Conservation (phyloP, 2,888 invertebrate species). For the Tiphia femorata region DNA sequence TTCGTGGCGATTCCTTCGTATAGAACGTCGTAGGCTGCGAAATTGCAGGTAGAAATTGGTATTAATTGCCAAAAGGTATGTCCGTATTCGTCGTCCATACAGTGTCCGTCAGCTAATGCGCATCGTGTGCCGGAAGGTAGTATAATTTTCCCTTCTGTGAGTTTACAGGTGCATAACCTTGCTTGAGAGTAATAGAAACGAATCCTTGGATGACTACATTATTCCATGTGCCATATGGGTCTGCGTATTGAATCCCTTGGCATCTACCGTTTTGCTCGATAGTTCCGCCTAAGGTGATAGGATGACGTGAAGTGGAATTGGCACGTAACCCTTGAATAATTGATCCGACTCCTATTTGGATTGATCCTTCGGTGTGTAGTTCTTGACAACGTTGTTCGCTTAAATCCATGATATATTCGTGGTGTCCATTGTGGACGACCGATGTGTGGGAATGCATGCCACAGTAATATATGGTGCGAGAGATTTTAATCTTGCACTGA, state of each 20-base stretch:
- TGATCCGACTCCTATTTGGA: conserved; percentile 5
- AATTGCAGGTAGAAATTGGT: conserved; percentile 12
- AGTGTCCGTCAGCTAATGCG: neutral
- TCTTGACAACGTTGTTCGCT: neutral
- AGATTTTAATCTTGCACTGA: conserved; percentile 23
- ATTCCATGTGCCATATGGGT: conserved; percentile 29
- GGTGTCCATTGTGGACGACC: neutral
- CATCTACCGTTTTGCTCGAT: conserved; percentile 19
- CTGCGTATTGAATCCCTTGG: conserved; percentile 28
- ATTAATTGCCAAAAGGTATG: conserved; percentile 18
- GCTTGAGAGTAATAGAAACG: neutral
- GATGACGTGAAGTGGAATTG: neutral
- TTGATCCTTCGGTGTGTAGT: neutral
- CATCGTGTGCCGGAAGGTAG: conserved; percentile 15
- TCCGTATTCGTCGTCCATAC: conserved; percentile 26
- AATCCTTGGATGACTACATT: conserved; percentile 23
- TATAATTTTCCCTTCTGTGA: conserved; percentile 3
- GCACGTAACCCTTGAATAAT: neutral
- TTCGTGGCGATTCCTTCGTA: conserved; percentile 26
- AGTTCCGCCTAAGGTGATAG: conserved; percentile 17
- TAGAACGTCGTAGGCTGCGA: conserved; percentile 26
- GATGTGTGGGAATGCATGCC: conserved; percentile 18
- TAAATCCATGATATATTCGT: neutral
- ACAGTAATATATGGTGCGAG: conserved; percentile 15
- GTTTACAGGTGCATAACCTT: neutral